Evolutionary conservation across 2,113 vertebrate species (phyloP).

Genomic region (Illadopsis cleaveri): DNA sequence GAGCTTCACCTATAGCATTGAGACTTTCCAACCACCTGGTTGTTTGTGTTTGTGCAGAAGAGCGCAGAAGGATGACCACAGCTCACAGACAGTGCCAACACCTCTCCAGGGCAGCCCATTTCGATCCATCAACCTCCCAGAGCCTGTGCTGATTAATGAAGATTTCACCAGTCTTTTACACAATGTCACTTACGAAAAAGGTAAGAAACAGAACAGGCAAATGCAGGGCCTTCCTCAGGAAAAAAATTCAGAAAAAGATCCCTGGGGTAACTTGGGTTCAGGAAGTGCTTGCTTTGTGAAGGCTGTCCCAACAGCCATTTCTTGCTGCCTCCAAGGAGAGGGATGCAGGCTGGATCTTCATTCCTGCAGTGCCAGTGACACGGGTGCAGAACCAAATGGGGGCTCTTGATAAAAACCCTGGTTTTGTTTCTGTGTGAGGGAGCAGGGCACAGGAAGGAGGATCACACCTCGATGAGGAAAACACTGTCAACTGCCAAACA

Average conservation of each 20-base stretch:
- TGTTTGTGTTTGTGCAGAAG: slow-evolving; percentile 67
- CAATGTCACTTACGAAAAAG: slow-evolving; percentile 79
- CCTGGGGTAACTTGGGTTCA: neutral
- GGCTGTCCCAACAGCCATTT: neutral
- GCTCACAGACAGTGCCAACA: slow-evolving; percentile 70
- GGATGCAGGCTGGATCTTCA: neutral
- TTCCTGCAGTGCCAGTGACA: neutral
- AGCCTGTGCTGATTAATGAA: slow-evolving; percentile 74
- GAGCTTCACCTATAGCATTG: neutral
- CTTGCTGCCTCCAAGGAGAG: neutral
- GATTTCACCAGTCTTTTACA: slow-evolving; percentile 78
- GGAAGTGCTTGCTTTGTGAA: neutral
- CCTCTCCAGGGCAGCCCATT: slow-evolving; percentile 79
- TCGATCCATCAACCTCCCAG: slow-evolving; percentile 77
- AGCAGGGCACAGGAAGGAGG: neutral
- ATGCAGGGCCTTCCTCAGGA: neutral
- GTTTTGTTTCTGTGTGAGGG: neutral
- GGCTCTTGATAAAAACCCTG: neutral
- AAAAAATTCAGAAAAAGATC: neutral
- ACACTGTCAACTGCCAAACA: neutral
- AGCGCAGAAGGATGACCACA: slow-evolving; percentile 79
- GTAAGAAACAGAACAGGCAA: slow-evolving; percentile 40
- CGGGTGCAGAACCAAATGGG: neutral
- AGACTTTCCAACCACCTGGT: neutral
- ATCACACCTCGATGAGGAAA: neutral